phyloP scores from a whole-genome alignment of 2,113 vertebrate genomes.

The Lamprotornis superbus region DNA sequence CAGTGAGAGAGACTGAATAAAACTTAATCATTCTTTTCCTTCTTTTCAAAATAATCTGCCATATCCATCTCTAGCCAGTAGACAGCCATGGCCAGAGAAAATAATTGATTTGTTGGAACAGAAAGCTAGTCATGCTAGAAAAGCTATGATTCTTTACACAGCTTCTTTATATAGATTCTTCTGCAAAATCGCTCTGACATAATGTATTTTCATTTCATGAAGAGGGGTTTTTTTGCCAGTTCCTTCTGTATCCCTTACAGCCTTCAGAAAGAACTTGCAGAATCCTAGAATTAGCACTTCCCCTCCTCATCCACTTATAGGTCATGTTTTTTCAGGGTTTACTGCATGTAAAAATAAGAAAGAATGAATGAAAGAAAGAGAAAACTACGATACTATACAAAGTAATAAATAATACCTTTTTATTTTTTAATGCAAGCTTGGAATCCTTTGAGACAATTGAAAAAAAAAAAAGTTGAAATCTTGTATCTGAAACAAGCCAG shows the following conservation, averaged over 20 bases:
- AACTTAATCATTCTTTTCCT: background rate
- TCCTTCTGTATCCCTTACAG: background rate
- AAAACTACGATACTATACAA: background rate
- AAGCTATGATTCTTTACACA: background rate
- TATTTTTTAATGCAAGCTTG: background rate
- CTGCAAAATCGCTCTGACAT: background rate
- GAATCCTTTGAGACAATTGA: background rate
- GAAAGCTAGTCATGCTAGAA: background rate
- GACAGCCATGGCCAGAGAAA: background rate
- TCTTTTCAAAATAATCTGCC: background rate
- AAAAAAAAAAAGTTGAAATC: background rate
- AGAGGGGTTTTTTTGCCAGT: accelerated
- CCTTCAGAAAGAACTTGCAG: background rate
- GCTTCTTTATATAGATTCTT: background rate
- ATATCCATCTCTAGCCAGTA: background rate
- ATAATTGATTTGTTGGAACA: background rate
- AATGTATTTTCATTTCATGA: background rate
- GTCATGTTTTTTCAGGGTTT: background rate
- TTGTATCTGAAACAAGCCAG: background rate
- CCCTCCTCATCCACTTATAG: background rate
- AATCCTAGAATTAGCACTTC: background rate
- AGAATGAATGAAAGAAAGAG: background rate
- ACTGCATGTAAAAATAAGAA: background rate
- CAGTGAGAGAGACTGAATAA: background rate
- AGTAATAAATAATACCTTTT: background rate